phyloP scores from a whole-genome alignment of 2,888 invertebrate species.

The Muscina levida region DNA sequence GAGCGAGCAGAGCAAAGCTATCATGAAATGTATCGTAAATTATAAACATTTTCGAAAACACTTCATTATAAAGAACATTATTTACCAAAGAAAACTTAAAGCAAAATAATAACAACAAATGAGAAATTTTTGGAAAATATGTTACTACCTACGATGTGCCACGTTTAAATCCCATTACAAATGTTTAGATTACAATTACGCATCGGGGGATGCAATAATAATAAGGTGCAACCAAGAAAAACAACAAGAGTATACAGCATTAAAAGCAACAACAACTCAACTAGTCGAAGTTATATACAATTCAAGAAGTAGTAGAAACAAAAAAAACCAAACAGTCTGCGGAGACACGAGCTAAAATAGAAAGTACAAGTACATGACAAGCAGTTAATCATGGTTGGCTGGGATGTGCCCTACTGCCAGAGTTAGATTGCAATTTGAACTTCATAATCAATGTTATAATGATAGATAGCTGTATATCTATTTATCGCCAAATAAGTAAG shows the following conservation, averaged over 20 bases:
- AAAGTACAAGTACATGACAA: too few relatives aligned
- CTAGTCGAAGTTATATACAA: not conserved
- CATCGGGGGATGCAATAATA: conserved; percentile 55
- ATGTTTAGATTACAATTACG: conserved; percentile 66
- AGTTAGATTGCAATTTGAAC: too few relatives aligned
- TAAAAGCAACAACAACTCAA: conserved; percentile 1
- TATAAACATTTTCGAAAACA: conserved; percentile 63
- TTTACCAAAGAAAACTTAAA: conserved; percentile 43
- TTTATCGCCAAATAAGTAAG: too few relatives aligned
- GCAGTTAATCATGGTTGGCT: too few relatives aligned
- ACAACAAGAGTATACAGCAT: conserved; percentile 13
- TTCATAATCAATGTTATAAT: too few relatives aligned
- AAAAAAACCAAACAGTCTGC: conserved; percentile 54
- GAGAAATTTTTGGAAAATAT: conserved; percentile 8
- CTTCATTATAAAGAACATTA: conserved; percentile 55
- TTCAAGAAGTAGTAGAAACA: not conserved
- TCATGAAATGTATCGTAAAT: conserved; percentile 50
- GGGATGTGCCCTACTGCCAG: too few relatives aligned
- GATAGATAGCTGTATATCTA: too few relatives aligned
- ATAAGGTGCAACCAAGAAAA: conserved; percentile 42
- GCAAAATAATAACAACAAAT: conserved; percentile 20
- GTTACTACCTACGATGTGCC: not conserved
- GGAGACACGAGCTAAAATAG: conserved; percentile 23
- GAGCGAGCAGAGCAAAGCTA: not conserved
- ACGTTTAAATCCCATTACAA: conserved; percentile 50